A percentile compares a stretch with the other conserved stretches of the same genome.
phyloP scores from a whole-genome alignment of 2,113 vertebrate species.

The Hiodon alosoides region DNA sequence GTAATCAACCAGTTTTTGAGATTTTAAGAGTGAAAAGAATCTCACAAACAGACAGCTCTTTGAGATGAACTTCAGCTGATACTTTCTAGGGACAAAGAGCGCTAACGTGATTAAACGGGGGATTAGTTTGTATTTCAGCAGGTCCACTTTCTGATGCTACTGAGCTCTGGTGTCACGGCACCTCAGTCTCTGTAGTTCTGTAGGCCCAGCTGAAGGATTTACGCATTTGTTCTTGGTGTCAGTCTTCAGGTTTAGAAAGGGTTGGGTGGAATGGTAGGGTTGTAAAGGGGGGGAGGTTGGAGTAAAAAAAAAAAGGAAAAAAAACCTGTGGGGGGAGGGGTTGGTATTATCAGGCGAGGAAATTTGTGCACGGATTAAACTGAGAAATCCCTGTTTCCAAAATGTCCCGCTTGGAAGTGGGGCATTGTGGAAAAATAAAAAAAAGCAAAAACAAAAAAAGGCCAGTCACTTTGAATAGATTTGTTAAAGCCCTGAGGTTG shows the following conservation, averaged over 20 bases:
- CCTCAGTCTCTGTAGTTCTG: not conserved
- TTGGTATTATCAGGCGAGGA: too few relatives aligned
- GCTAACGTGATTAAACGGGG: not conserved
- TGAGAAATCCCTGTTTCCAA: conserved; percentile 46
- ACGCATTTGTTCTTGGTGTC: conserved; percentile 42
- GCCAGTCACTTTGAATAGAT: conserved; percentile 76
- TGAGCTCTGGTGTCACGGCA: conserved; percentile 9
- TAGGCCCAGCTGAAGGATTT: not conserved
- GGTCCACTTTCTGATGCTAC: conserved; percentile 6
- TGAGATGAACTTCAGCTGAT: not conserved
- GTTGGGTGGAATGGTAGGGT: conserved; percentile 23
- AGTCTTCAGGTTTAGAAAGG: conserved; percentile 45
- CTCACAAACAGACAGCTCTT: not conserved
- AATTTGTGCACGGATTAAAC: too few relatives aligned
- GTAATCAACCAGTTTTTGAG: not conserved
- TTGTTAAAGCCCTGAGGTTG: conserved; percentile 82
- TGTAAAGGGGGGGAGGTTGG: not conserved
- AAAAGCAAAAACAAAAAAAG: conserved; percentile 47
- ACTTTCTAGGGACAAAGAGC: not conserved
- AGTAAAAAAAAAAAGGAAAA: conserved; percentile 11
- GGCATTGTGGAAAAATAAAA: conserved; percentile 26
- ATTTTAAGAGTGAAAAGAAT: not conserved
- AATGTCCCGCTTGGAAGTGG: conserved; percentile 48
- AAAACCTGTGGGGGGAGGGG: too few relatives aligned
- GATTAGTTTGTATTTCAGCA: not conserved